Conservation (phyloP, 2,888 invertebrate species). For the Dione vanillae region DNA sequence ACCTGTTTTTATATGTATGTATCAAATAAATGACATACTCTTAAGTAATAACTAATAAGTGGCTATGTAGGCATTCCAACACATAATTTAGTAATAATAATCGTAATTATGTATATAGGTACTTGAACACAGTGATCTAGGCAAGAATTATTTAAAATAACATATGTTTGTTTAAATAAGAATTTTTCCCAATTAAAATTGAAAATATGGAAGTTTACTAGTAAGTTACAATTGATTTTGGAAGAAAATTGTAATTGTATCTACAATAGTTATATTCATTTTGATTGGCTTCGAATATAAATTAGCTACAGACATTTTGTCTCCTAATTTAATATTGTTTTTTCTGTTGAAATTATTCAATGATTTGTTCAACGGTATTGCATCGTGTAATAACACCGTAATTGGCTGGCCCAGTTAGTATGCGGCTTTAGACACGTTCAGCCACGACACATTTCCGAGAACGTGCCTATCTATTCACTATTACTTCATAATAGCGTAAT, state of each 20-base stretch:
- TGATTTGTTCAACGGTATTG: constrained; percentile 37
- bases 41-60: not conserved
- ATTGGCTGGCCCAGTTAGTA: constrained; percentile 66
- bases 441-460: constrained; percentile 59
- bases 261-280: constrained; percentile 12
- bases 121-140: not conserved
- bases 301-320: constrained; percentile 8
- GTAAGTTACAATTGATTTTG: constrained; percentile 2
- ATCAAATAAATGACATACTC: not conserved
- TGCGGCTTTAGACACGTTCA: constrained; percentile 62
- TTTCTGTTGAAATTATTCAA: constrained; percentile 38
- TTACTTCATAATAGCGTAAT: constrained; percentile 58
- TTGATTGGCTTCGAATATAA: constrained; percentile 10
- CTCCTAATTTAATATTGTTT: constrained; percentile 19
- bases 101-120: not conserved
- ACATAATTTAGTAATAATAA: not conserved
- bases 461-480: constrained; percentile 62
- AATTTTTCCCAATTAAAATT: not conserved
- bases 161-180: not conserved
- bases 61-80: not conserved
- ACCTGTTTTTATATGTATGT: constrained; percentile 5
- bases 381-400: constrained; percentile 53
- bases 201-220: not conserved
- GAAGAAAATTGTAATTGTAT: not conserved
- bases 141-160: not conserved